Evolutionary conservation across 2,888 invertebrate species (phyloP), one percentile per base, ranked within the genome.

Genomic region (Drosophila limbata): DNA sequence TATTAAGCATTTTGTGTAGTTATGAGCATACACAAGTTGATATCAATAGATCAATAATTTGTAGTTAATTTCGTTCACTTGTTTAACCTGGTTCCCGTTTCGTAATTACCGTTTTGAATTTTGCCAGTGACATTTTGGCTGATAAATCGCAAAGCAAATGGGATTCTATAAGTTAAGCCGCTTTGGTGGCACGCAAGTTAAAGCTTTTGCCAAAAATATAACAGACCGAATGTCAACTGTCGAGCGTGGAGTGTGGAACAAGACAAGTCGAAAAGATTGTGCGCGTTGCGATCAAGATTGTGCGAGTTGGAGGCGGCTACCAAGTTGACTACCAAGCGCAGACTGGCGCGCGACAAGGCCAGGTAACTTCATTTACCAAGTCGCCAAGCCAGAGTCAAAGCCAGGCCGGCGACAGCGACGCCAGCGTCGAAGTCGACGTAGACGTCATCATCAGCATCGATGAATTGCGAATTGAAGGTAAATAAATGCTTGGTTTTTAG

Each of bases 321-420:
- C 19, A 19, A 19, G 53, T 59, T 50, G 57, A 60, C 45, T 60
- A 53, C 50, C 81, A 69, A 84, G 77, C 76, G 69, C 68, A 75
- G 87, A 90, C 91, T 90, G 90, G 71, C 74, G 75, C 61, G 66
- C 77, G 79, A 76, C 88, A 86, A 88, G 89, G 86, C 81, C 84
- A 79, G 79, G 71, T 67, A 68, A 88, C 89, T 86, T 83, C 72
- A 88, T 88, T 86, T 89, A 83, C 88, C 88, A 83, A 59, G 55
- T 67, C 76, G 48, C 65, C 64, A 45, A 71, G 71, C 57, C 73
- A 55, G 52, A 71, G 56, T 56, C 65, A 45, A 44, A 66, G 67
- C 52, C 61, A 40, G 67, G 65, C 52, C 42, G 21, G 62, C 25
- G 17, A 28, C 69, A 39, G 42, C 59, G 66, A 33, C 53, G 65